These are phyloP conservation scores for Oreochromis grahami DNA, from an alignment of 2,797 vertebrate species.

Conservation along the genomic window DNA sequence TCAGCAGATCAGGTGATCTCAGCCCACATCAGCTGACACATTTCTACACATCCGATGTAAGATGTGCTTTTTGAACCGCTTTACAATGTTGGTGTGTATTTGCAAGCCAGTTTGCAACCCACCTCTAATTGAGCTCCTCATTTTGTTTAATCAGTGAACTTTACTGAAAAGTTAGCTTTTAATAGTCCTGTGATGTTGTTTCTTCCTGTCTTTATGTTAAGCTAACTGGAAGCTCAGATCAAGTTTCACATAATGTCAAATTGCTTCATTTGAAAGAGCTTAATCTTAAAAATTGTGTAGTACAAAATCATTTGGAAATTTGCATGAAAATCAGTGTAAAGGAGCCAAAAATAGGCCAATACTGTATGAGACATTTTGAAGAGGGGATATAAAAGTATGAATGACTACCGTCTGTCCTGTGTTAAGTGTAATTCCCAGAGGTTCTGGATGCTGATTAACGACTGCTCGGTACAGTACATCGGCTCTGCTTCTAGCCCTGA, in stretches of 20 bases:
- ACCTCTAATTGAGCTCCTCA: background rate
- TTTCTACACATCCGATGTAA: background rate
- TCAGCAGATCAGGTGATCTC: background rate
- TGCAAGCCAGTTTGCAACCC: background rate
- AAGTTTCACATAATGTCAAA: background rate
- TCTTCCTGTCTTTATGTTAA: background rate
- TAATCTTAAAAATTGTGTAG: background rate
- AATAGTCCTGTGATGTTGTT: background rate
- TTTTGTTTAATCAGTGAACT: background rate
- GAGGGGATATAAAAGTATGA: background rate
- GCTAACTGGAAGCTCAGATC: background rate
- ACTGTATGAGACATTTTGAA: background rate
- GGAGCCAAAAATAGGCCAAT: background rate
- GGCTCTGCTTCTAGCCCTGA: background rate
- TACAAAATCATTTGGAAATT: background rate
- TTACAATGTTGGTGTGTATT: background rate
- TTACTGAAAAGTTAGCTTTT: background rate
- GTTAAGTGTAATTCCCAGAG: background rate
- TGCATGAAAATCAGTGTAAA: background rate
- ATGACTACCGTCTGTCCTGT: background rate
- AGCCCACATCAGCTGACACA: background rate
- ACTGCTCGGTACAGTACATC: background rate
- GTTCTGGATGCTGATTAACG: background rate
- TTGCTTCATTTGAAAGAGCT: background rate
- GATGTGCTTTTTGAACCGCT: too few relatives aligned